Conservation (phyloP, 1,140 invertebrate genomes). For the Sitodiplosis mosellana region DNA sequence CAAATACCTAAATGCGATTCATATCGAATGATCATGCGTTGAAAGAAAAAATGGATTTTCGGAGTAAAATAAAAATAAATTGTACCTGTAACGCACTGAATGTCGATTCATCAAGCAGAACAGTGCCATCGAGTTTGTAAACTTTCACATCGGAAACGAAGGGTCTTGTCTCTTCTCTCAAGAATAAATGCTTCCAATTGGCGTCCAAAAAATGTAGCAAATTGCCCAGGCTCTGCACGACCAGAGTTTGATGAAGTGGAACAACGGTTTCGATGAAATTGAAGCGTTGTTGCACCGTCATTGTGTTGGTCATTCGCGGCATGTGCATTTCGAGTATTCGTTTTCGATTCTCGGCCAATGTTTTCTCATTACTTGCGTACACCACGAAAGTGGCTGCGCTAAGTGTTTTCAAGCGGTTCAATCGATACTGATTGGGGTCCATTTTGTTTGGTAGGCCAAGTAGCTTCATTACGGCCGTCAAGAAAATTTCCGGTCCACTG, state of each 20-base stretch:
- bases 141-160: background rate
- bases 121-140: background rate
- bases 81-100: background rate
- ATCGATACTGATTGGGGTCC: background rate
- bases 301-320: background rate
- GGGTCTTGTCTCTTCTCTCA: background rate
- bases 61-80: too few species aligned
- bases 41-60: too few species aligned
- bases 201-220: background rate
- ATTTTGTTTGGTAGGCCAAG: background rate
- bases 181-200: background rate
- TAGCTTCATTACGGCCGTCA: background rate
- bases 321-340: background rate
- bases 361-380: background rate
- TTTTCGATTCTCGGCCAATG: background rate
- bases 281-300: background rate
- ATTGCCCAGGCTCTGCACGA: background rate
- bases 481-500: background rate
- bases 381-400: background rate
- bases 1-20: background rate
- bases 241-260: background rate
- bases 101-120: conserved; percentile 2
- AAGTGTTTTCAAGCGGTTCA: background rate
- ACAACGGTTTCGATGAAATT: background rate
- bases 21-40: too few species aligned